These are phyloP conservation scores for Pogonus chalceus DNA, from an alignment of 1,140 invertebrate genomes.

Conservation along the genomic window DNA sequence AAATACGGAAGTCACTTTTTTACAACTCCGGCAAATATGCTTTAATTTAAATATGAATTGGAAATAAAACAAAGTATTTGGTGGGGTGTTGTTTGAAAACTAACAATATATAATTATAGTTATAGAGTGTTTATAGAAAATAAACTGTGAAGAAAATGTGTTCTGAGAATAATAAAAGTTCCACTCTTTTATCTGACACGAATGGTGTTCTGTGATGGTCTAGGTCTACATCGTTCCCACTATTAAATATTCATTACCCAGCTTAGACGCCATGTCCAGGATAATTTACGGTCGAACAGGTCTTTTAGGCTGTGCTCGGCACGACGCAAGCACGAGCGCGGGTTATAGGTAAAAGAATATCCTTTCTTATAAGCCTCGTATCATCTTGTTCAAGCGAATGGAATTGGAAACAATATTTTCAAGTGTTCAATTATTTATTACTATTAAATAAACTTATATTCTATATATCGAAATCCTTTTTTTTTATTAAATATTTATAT, in stretches of 20 bases:
- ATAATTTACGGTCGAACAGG: slow-evolving; percentile 5
- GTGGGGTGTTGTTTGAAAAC: too few species aligned
- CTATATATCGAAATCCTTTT: neutral
- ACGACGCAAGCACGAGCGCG: neutral
- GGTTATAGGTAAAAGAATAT: neutral
- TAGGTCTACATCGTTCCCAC: slow-evolving; percentile 2
- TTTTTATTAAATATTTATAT: neutral
- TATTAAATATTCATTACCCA: slow-evolving; percentile 3
- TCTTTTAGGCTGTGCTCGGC: slow-evolving; percentile 4
- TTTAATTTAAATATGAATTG: too few species aligned
- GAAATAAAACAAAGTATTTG: too few species aligned
- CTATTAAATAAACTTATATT: neutral
- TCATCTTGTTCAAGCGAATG: neutral
- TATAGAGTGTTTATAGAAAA: too few species aligned
- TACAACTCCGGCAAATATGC: too few species aligned
- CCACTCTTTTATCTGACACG: too few species aligned
- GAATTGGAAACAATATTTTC: neutral
- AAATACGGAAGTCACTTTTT: too few species aligned
- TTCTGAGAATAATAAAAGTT: too few species aligned
- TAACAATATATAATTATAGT: too few species aligned
- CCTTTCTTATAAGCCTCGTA: neutral
- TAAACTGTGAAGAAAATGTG: too few species aligned
- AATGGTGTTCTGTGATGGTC: too few species aligned
- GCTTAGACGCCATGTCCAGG: neutral
- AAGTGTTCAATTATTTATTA: neutral